Base-by-base conservation (phyloP, 2,113 vertebrate genomes). In the Uria lomvia region DNA sequence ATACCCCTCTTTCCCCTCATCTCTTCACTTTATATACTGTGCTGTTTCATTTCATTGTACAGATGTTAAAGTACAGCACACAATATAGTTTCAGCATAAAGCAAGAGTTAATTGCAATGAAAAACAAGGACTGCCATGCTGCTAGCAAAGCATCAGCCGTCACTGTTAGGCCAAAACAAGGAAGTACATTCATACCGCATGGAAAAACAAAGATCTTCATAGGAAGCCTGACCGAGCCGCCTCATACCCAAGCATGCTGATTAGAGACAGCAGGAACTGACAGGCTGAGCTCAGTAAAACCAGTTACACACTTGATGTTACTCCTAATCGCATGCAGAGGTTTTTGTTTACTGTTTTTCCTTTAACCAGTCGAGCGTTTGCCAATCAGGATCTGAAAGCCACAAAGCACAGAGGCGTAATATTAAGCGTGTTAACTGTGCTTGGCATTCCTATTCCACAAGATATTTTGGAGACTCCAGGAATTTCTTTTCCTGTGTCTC, bases 121-220 rank as follows among this genome's bases (percentile, higher is more conserved):
- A 76, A 73, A 85, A 38, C 62, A 79, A 73, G 86, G 40, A 10
- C 11, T 62, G 75, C 40, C 78, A 45, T 0, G 6, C 70, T 49
- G 53, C 63, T 34, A 55, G 79, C 72, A 63, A 60, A 91, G 75
- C 66, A 36, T 12, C 60, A 45, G 84, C 68, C 83, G 30, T 20
- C 45, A 3, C 63, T 42, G 49, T 30, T 10, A 23, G 52, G 81
- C 60, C 77, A 89, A 78, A 89, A 86, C 86, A 96, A 92, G 91
- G 68, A 79, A 45, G 36, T 0, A 49, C 30, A 62, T 80, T 94
- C 72, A 70, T 7, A 24, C 20, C 0, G 1, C 27, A 8, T 10
- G 55, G 72, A 45, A 95, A 95, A 91, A 94, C 79, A 96, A 89
- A 83, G 65, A 42, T 76, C 65, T 60, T 59, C 79, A 62, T 24